phyloP scores from a whole-genome alignment of 2,888 invertebrate genomes.

The Machimus rusticus region DNA sequence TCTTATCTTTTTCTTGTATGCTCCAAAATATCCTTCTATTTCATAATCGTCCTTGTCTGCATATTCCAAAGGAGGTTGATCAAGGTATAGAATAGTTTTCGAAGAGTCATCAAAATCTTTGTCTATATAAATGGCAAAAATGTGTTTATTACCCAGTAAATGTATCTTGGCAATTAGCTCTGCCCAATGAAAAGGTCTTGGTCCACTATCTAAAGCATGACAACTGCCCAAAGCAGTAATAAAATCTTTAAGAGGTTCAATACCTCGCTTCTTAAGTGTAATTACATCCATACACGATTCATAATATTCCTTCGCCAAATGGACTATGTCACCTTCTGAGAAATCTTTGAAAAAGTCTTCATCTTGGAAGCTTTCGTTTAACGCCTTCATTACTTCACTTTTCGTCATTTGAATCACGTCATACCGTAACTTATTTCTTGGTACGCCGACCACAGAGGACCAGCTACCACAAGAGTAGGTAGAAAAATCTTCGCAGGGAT shows the following conservation, averaged over 20 bases:
- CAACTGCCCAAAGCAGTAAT: not conserved
- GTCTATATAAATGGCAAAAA: not conserved
- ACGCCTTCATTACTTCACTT: not conserved
- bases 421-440: not conserved
- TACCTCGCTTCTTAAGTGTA: not conserved
- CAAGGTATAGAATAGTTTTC: not conserved
- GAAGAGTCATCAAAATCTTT: not conserved
- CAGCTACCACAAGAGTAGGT: slow-evolving; percentile 16
- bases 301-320: not conserved
- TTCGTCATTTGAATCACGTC: not conserved
- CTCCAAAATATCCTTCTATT: not conserved
- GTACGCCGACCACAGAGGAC: not conserved
- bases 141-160: not conserved
- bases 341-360: not conserved
- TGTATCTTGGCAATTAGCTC: not conserved
- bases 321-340: not conserved
- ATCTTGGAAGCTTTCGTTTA: not conserved
- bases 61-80: not conserved
- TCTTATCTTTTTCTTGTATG: not conserved
- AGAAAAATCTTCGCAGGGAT: slow-evolving; percentile 1
- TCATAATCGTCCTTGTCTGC: not conserved
- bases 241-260: not conserved
- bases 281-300: slow-evolving; percentile 23
- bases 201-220: not conserved
- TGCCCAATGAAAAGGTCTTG: not conserved